Evolutionary conservation across 2,888 invertebrate genomes (phyloP).

Genomic region (Desoria tigrina): DNA sequence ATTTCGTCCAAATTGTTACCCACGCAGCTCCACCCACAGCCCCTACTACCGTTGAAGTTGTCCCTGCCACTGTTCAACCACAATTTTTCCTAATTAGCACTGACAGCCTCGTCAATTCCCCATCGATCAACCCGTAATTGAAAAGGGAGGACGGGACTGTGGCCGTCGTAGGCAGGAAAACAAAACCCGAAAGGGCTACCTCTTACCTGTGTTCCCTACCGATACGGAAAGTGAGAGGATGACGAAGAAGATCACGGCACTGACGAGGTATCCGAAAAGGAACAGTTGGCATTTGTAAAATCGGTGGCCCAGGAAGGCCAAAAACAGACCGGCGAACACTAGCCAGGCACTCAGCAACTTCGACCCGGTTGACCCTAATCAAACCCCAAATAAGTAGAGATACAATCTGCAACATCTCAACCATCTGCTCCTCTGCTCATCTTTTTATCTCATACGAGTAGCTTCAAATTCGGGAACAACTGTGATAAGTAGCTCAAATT

Average conservation of each 20-base stretch:
- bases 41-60: conserved; percentile 62
- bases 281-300: conserved; percentile 67
- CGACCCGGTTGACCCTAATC: conserved; percentile 55
- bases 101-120: conserved; percentile 45
- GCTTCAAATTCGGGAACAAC: no score
- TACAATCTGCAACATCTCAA: conserved; percentile 11
- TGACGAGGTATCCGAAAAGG: conserved; percentile 64
- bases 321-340: conserved; percentile 65
- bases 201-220: conserved; percentile 50
- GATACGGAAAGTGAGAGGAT: conserved; percentile 55
- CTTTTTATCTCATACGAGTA: neutral
- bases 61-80: conserved; percentile 59
- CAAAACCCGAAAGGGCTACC: conserved; percentile 3
- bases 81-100: conserved; percentile 44
- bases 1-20: conserved; percentile 66
- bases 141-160: neutral
- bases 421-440: conserved; percentile 19
- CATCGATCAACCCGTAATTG: conserved; percentile 40
- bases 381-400: conserved; percentile 10
- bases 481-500: no score
- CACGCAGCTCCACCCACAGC: conserved; percentile 65
- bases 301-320: conserved; percentile 67
- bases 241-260: conserved; percentile 63
- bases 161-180: neutral
- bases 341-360: conserved; percentile 62